A percentile compares a stretch with the other conserved stretches of the same genome.
These are phyloP conservation scores for Neoascia interrupta DNA, from an alignment of 2,888 invertebrate genomes.

Conservation along the genomic window DNA sequence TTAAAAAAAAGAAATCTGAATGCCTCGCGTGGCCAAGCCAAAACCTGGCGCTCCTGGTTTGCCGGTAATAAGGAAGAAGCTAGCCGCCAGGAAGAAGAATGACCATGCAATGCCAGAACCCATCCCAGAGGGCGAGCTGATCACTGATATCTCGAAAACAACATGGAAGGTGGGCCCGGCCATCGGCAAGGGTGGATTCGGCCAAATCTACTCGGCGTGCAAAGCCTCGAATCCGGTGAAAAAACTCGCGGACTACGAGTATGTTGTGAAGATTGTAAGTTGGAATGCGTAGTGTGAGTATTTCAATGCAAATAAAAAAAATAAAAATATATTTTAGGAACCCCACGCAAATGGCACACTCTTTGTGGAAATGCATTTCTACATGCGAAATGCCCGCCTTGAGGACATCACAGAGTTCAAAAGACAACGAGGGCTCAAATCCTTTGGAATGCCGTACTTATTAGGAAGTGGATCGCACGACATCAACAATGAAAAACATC, in stretches of 20 bases:
- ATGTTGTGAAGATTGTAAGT: conserved; percentile 90
- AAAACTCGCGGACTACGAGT: conserved; percentile 82
- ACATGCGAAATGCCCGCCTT: conserved; percentile 86
- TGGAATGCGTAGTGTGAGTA: too few relatives aligned
- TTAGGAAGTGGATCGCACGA: conserved; percentile 92
- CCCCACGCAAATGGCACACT: conserved; percentile 82
- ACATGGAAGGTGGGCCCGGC: conserved; percentile 93
- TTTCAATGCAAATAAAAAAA: too few relatives aligned
- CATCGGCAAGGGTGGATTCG: conserved; percentile 95
- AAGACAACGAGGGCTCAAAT: conserved; percentile 69
- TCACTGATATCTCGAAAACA: conserved; percentile 88
- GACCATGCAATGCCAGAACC: conserved; percentile 77
- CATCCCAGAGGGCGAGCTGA: conserved; percentile 83
- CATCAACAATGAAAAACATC: conserved; percentile 86
- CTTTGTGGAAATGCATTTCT: conserved; percentile 84
- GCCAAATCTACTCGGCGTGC: conserved; percentile 93
- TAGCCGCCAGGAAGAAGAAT: conserved; percentile 73
- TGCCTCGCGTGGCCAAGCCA: conserved; percentile 69
- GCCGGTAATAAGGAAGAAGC: conserved; percentile 69
- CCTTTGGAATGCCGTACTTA: conserved; percentile 80
- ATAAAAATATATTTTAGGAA: too few relatives aligned
- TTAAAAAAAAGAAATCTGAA: too few relatives aligned
- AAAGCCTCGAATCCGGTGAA: conserved; percentile 81
- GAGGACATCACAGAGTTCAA: conserved; percentile 72
- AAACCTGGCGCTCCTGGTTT: conserved; percentile 40